Evolutionary conservation across 2,888 invertebrate genomes (phyloP).

Genomic region (Dryadula phaetusa): DNA sequence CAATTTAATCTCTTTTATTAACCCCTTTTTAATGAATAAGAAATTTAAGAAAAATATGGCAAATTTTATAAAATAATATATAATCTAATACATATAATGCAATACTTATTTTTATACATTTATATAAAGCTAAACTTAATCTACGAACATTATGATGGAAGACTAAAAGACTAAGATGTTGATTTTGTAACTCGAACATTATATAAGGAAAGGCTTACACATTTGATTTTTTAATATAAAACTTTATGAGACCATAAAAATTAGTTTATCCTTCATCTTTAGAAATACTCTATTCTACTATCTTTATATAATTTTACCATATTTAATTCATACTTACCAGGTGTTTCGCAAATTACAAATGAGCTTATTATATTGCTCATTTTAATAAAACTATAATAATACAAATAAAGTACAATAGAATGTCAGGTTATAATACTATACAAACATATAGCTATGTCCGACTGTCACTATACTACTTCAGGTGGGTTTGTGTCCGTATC

Average conservation of each 20-base stretch:
- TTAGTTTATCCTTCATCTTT: no score
- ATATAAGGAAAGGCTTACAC: neutral
- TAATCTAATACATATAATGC: slow-evolving; percentile 1
- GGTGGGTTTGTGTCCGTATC: slow-evolving; percentile 81
- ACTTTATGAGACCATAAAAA: neutral
- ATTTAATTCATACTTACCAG: slow-evolving; percentile 14
- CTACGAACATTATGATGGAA: slow-evolving; percentile 34
- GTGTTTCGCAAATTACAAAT: neutral
- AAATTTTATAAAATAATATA: slow-evolving; percentile 10
- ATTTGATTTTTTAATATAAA: neutral
- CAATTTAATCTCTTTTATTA: slow-evolving; percentile 40
- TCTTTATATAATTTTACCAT: neutral
- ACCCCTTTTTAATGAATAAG: slow-evolving; percentile 29
- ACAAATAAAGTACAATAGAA: slow-evolving; percentile 12
- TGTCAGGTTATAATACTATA: slow-evolving; percentile 36
- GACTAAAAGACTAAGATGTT: slow-evolving; percentile 42
- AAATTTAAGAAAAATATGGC: slow-evolving; percentile 27
- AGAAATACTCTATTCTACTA: no score
- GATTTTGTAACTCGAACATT: slow-evolving; percentile 8
- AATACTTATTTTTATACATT: neutral
- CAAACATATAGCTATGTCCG: slow-evolving; percentile 38
- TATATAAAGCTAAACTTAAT: slow-evolving; percentile 7
- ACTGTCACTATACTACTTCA: slow-evolving; percentile 65
- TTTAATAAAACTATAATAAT: slow-evolving; percentile 30
- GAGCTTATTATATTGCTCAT: neutral